A percentile compares a stretch with the other conserved stretches of the same genome.
These are phyloP conservation scores for Diprion similis DNA, from an alignment of 1,140 invertebrate genomes.

Conservation along the genomic window DNA sequence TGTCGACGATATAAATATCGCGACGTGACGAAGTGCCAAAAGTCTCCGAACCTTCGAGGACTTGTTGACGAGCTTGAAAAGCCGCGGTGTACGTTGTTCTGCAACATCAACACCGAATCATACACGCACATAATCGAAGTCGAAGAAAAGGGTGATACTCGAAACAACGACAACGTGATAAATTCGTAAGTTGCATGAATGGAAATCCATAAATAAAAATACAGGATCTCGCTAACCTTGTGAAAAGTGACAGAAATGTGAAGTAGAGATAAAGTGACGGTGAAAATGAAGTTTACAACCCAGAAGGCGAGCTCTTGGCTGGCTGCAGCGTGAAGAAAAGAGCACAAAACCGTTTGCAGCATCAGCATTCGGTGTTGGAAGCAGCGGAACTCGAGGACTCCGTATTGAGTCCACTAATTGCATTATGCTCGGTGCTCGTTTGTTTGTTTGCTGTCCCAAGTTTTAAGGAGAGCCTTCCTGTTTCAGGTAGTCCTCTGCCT, in stretches of 20 bases:
- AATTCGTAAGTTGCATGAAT: too few species aligned
- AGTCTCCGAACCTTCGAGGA: neutral
- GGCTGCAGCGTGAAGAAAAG: too few species aligned
- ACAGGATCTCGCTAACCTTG: neutral
- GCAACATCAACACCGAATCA: too few species aligned
- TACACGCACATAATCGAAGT: too few species aligned
- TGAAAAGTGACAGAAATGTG: neutral
- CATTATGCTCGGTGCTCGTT: neutral
- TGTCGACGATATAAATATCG: too few species aligned
- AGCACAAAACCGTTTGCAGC: too few species aligned
- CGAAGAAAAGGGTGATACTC: too few species aligned
- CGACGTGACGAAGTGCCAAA: too few species aligned
- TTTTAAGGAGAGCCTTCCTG: neutral
- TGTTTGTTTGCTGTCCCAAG: neutral
- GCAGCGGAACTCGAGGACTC: neutral
- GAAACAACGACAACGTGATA: too few species aligned
- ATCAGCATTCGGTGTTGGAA: too few species aligned
- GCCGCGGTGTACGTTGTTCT: too few species aligned
- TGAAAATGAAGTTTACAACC: neutral
- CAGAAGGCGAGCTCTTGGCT: neutral
- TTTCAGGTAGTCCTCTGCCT: neutral
- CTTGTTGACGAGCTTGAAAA: neutral
- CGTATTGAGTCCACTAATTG: neutral
- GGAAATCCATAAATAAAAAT: neutral
- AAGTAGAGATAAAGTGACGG: neutral